Conservation (phyloP, 2,888 invertebrate genomes). For the Piscicola geometra region DNA sequence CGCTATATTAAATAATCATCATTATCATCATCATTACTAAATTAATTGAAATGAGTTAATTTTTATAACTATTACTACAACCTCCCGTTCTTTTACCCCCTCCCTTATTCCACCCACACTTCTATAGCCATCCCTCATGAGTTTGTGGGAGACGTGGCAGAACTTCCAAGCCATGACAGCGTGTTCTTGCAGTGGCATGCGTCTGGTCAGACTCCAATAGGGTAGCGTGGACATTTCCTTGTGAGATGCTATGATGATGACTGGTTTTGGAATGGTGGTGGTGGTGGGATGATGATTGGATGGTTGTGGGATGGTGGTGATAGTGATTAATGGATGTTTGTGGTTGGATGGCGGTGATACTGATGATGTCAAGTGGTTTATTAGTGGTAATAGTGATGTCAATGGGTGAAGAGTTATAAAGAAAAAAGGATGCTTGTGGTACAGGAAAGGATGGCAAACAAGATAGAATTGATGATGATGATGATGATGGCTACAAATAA, state of each 20-base stretch:
- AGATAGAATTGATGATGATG: not conserved
- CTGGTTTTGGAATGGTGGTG: slow-evolving; percentile 42
- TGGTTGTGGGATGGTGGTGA: not conserved
- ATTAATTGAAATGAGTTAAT: too few relatives aligned
- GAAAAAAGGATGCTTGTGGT: not conserved
- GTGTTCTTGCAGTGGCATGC: slow-evolving; percentile 81
- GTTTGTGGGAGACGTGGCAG: slow-evolving; percentile 92
- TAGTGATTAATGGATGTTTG: not conserved
- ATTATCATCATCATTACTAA: too few relatives aligned
- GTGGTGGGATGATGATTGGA: too few relatives aligned
- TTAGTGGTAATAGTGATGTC: too few relatives aligned
- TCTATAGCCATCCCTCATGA: slow-evolving; percentile 87
- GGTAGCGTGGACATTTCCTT: slow-evolving; percentile 83
- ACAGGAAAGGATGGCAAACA: not conserved
- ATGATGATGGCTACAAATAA: not conserved
- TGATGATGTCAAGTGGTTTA: too few relatives aligned
- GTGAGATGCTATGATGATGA: slow-evolving; percentile 80
- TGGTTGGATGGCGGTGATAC: not conserved
- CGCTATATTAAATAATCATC: too few relatives aligned
- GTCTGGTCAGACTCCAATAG: slow-evolving; percentile 74
- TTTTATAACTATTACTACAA: too few relatives aligned
- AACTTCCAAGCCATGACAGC: slow-evolving; percentile 98
- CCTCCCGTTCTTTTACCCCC: not conserved
- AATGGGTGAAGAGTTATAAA: too few relatives aligned
- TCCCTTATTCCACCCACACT: slow-evolving; percentile 62